Evolutionary conservation across 2,797 vertebrate species (phyloP).

Genomic region (Schizopygopsis malacanthus): DNA sequence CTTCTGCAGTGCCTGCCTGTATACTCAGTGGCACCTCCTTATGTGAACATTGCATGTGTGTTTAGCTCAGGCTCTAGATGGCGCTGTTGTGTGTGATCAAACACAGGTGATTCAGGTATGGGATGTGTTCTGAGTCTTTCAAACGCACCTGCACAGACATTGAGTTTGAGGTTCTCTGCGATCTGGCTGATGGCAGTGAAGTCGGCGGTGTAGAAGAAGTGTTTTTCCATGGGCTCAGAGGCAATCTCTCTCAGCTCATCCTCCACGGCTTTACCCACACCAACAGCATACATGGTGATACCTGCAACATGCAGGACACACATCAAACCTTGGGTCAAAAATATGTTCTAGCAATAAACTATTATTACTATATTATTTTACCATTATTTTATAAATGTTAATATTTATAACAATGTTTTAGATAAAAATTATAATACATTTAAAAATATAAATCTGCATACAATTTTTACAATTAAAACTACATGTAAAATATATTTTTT

Average conservation of each 20-base stretch:
- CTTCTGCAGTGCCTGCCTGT: too few relatives aligned
- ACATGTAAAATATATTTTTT: neutral
- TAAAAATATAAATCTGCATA: neutral
- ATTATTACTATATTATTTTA: too few relatives aligned
- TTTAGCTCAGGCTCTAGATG: constrained; percentile 61
- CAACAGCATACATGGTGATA: constrained; percentile 95
- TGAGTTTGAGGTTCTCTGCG: too few relatives aligned
- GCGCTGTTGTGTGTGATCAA: constrained; percentile 46
- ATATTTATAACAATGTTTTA: neutral
- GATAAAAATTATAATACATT: neutral
- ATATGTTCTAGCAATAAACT: too few relatives aligned
- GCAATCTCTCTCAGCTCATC: constrained; percentile 74
- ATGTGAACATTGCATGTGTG: neutral
- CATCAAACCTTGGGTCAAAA: neutral
- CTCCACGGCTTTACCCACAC: constrained; percentile 94
- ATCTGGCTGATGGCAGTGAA: too few relatives aligned
- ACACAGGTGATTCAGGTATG: neutral
- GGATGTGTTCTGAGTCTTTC: too few relatives aligned
- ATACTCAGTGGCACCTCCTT: neutral
- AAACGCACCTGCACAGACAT: too few relatives aligned
- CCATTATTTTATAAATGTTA: neutral
- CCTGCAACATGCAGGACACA: constrained; percentile 72
- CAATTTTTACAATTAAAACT: neutral
- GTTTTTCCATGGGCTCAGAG: too few relatives aligned
- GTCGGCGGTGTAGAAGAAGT: too few relatives aligned